These are phyloP conservation scores for Oryzias dopingdopingensis DNA, from an alignment of 2,797 vertebrate species.

Conservation along the genomic window DNA sequence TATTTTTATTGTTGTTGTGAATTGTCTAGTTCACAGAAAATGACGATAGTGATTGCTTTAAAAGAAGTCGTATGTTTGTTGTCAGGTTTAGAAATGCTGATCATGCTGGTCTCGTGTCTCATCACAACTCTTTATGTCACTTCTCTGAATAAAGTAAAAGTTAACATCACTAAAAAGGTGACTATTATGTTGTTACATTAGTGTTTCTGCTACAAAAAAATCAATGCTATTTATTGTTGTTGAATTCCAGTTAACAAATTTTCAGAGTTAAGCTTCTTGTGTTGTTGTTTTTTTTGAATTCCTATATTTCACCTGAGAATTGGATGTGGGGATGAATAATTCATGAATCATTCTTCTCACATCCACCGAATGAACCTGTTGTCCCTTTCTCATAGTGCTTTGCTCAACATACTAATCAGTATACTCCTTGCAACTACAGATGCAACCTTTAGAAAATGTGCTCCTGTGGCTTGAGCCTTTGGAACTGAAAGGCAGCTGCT, in stretches of 20 bases:
- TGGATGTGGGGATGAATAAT: conserved; percentile 47
- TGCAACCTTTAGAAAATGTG: conserved; percentile 4
- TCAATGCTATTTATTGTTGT: background rate
- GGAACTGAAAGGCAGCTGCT: too few relatives aligned
- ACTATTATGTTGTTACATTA: too few relatives aligned
- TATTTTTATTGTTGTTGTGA: too few relatives aligned
- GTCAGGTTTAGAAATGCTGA: too few relatives aligned
- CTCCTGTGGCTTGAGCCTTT: conserved; percentile 6
- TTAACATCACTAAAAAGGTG: too few relatives aligned
- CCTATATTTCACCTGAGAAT: conserved; percentile 38
- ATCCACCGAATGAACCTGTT: conserved; percentile 29
- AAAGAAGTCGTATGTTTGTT: too few relatives aligned
- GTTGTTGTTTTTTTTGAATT: conserved; percentile 5
- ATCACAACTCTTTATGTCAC: too few relatives aligned
- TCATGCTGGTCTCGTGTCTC: too few relatives aligned
- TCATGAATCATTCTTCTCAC: conserved; percentile 32
- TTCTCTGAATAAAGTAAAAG: too few relatives aligned
- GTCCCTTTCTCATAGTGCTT: conserved; percentile 33
- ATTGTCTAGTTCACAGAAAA: too few relatives aligned
- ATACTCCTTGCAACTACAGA: conserved; percentile 1
- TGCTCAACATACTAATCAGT: conserved; percentile 32
- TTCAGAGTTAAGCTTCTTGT: conserved; percentile 2
- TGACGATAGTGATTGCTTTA: too few relatives aligned
- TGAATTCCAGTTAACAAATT: conserved; percentile 1
- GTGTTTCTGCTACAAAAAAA: too few relatives aligned